A percentile compares a stretch with the other conserved stretches of the same genome.
Evolutionary conservation across 2,888 invertebrate genomes (phyloP).

Genomic region (Clitarchus hookeri): DNA sequence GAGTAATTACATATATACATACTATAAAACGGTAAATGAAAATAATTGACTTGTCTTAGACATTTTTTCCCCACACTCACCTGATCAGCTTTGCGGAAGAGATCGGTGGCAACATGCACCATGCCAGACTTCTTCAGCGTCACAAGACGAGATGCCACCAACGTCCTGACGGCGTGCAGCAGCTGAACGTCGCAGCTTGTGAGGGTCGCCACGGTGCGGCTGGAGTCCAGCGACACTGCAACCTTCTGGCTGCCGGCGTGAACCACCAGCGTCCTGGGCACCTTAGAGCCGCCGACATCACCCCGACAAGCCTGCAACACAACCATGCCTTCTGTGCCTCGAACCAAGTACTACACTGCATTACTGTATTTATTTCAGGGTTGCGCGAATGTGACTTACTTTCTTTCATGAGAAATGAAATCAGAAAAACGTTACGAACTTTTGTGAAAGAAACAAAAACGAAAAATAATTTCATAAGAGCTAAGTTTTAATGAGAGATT

Average conservation of each 20-base stretch:
- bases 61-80: background rate
- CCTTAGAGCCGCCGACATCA: background rate
- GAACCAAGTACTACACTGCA: no score
- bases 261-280: background rate
- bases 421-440: no score
- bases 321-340: no score
- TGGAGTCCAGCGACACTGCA: background rate
- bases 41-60: no score
- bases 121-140: background rate
- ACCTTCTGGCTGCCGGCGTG: background rate
- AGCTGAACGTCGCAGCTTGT: background rate
- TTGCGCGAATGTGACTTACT: no score
- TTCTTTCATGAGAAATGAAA: no score
- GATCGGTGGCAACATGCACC: background rate
- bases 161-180: background rate
- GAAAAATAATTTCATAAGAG: no score
- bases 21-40: no score
- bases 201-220: background rate
- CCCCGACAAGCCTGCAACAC: background rate
- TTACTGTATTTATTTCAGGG: no score
- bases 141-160: background rate
- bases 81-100: background rate
- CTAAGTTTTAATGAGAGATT: no score
- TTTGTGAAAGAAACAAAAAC: no score
- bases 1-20: no score